A percentile compares a stretch with the other conserved stretches of the same genome.
Conservation (phyloP, 53 echinoderm and acorn worm genomes). For the Holothuria leucospilota region DNA sequence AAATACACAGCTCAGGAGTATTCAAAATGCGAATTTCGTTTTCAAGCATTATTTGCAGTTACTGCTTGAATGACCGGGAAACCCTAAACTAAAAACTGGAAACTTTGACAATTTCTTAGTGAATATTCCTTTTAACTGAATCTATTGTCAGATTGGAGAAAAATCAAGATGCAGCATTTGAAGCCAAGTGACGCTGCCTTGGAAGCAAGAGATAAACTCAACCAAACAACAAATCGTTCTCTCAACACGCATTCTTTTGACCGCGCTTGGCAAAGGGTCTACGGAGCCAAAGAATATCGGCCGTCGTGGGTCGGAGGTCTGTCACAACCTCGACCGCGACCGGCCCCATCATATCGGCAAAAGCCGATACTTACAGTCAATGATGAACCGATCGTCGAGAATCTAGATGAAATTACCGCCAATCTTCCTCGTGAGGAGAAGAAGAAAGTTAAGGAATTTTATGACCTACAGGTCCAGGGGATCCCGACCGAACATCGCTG, state of each 20-base stretch:
- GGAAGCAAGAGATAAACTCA: slow-evolving; percentile 27
- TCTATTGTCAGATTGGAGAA: too few species aligned
- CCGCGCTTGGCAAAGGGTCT: slow-evolving; percentile 93
- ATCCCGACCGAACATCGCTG: slow-evolving; percentile 78
- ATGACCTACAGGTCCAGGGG: slow-evolving; percentile 60
- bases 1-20: too few species aligned
- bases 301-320: slow-evolving; percentile 95
- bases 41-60: too few species aligned
- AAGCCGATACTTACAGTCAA: slow-evolving; percentile 16
- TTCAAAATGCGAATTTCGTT: too few species aligned
- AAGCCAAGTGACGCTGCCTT: slow-evolving; percentile 9
- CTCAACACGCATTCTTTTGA: slow-evolving; percentile 70
- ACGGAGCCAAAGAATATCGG: slow-evolving; percentile 89
- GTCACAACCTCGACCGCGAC: not conserved
- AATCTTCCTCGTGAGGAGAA: slow-evolving; percentile 42
- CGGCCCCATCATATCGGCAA: not conserved
- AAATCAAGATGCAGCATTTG: slow-evolving; percentile 5
- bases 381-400: not conserved
- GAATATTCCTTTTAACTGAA: too few species aligned
- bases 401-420: not conserved
- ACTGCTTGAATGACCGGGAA: too few species aligned
- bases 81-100: too few species aligned
- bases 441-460: slow-evolving; percentile 53
- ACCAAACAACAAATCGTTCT: slow-evolving; percentile 5
- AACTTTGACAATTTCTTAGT: too few species aligned